Evolutionary conservation across 2,888 invertebrate genomes (phyloP).

Genomic region (Pollenia amentaria): DNA sequence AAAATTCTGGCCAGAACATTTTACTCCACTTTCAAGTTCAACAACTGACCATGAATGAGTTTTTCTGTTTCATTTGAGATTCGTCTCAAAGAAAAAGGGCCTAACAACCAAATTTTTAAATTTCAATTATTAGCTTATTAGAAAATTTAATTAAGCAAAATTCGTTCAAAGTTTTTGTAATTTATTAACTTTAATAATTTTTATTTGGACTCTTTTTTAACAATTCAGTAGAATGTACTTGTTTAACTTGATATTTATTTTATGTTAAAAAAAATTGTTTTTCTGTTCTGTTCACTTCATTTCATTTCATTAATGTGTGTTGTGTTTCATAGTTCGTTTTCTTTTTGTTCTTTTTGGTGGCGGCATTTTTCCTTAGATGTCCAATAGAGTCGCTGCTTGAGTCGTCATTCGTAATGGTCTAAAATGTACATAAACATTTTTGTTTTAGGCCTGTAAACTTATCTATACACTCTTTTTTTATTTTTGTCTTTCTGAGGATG

Average conservation of each 20-base stretch:
- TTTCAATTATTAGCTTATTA: too few species aligned
- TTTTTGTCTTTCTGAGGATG: background rate
- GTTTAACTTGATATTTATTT: background rate
- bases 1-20: too few species aligned
- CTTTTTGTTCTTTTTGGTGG: background rate
- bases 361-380: slow-evolving; percentile 59
- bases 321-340: background rate
- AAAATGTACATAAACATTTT: slow-evolving; percentile 49
- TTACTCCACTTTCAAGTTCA: slow-evolving; percentile 26
- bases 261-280: slow-evolving; percentile 8
- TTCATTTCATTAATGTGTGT: slow-evolving; percentile 51
- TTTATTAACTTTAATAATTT: background rate
- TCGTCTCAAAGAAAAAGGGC: background rate
- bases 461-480: background rate
- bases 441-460: background rate
- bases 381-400: slow-evolving; percentile 36
- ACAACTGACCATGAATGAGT: slow-evolving; percentile 2
- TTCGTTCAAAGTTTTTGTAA: slow-evolving; percentile 13
- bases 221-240: background rate
- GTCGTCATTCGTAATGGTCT: slow-evolving; percentile 49
- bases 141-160: too few species aligned
- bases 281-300: slow-evolving; percentile 39
- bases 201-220: background rate
- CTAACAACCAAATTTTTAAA: background rate
- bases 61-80: background rate